Percentiles rank a stretch among this genome's conserved stretches.
Evolutionary conservation across 2,797 vertebrate genomes (phyloP).

Genomic region (Manis pentadactyla): DNA sequence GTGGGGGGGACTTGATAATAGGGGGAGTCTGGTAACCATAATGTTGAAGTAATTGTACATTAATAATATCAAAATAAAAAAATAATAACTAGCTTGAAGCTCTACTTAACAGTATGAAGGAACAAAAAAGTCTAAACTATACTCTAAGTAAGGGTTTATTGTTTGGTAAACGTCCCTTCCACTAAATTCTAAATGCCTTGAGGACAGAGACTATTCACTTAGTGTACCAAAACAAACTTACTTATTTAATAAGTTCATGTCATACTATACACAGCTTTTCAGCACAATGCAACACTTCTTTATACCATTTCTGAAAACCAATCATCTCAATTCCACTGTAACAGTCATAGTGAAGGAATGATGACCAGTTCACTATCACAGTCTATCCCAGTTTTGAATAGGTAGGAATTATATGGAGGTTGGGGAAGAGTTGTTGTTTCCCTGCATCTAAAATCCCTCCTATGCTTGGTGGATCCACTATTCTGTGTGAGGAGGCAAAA

Average conservation of each 20-base stretch:
- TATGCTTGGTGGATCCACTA: not conserved
- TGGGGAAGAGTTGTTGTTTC: not conserved
- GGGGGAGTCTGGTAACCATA: no score
- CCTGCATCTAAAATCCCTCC: not conserved
- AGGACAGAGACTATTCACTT: not conserved
- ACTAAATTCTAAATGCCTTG: not conserved
- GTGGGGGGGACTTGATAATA: no score
- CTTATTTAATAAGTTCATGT: not conserved
- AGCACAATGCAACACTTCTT: not conserved
- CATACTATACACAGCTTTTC: constrained; percentile 11
- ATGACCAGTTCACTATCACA: not conserved
- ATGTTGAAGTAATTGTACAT: no score
- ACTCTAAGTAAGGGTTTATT: not conserved
- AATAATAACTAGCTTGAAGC: not conserved
- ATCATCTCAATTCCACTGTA: not conserved
- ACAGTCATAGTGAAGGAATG: not conserved
- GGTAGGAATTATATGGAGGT: not conserved
- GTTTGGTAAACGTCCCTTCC: not conserved
- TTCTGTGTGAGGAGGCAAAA: not conserved
- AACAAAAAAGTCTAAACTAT: not conserved
- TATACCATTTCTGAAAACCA: not conserved
- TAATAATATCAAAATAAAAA: no score
- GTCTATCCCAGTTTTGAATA: not conserved
- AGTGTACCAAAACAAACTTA: not conserved
- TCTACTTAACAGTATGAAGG: not conserved